Conservation (phyloP, 1,140 invertebrate species). For the Melipona quadrifasciata region DNA sequence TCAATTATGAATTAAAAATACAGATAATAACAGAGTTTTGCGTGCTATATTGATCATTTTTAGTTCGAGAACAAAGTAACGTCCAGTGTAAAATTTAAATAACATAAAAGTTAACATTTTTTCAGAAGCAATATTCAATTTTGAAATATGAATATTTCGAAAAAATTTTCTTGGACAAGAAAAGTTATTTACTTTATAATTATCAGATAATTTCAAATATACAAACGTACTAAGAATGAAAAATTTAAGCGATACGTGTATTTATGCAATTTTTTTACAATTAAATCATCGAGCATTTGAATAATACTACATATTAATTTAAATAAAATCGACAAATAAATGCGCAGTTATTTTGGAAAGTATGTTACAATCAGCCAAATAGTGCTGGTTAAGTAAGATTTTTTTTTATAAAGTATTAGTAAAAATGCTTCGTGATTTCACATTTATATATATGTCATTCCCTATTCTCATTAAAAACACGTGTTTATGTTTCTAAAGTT, state of each 20-base stretch:
- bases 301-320: background rate
- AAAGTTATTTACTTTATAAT: background rate
- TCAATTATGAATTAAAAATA: conserved; percentile 15
- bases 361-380: background rate
- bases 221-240: background rate
- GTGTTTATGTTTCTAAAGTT: background rate
- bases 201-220: background rate
- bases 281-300: background rate
- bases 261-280: background rate
- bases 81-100: conserved; percentile 15
- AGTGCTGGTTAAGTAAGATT: background rate
- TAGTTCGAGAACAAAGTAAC: conserved; percentile 19
- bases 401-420: conserved; percentile 10
- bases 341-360: conserved; percentile 3
- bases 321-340: conserved; percentile 17
- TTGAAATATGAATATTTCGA: background rate
- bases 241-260: background rate
- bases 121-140: background rate
- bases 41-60: conserved; percentile 6
- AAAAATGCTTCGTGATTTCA: conserved; percentile 13
- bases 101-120: background rate
- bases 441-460: conserved; percentile 11
- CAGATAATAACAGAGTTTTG: conserved; percentile 22
- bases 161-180: background rate
- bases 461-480: background rate